These are phyloP conservation scores for Syritta pipiens DNA, from an alignment of 2,888 invertebrate genomes.

Conservation along the genomic window DNA sequence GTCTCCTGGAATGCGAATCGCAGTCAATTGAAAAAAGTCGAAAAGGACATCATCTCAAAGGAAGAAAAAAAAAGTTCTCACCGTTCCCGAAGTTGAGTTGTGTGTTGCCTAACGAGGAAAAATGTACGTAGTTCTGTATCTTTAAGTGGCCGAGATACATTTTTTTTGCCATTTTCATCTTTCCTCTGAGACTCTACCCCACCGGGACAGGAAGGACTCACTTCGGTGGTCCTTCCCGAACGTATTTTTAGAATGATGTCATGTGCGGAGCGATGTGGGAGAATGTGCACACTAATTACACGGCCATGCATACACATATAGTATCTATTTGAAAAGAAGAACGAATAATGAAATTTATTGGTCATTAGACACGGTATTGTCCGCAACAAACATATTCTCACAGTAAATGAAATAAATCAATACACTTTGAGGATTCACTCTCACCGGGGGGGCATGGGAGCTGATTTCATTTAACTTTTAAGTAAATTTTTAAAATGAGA, in stretches of 20 bases:
- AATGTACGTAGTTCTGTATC: conserved; percentile 58
- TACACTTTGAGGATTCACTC: conserved; percentile 17
- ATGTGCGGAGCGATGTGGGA: conserved; percentile 16
- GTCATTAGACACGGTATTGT: conserved; percentile 20
- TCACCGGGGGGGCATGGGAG: too few relatives aligned
- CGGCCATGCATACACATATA: not conserved
- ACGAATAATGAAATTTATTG: conserved; percentile 11
- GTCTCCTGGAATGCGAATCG: too few relatives aligned
- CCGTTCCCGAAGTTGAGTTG: conserved; percentile 39
- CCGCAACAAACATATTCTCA: not conserved
- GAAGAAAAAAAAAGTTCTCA: conserved; percentile 11
- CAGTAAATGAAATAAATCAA: conserved; percentile 31
- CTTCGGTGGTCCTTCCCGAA: not conserved
- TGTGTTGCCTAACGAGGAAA: conserved; percentile 43
- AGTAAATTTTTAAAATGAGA: not conserved
- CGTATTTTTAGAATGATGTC: conserved; percentile 45
- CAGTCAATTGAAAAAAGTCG: too few relatives aligned
- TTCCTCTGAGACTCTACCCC: not conserved
- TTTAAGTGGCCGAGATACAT: conserved; percentile 6
- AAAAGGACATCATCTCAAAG: too few relatives aligned
- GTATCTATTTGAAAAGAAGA: conserved; percentile 2
- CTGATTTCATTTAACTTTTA: conserved; percentile 1
- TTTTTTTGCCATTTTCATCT: not conserved
- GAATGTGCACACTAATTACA: conserved; percentile 26
- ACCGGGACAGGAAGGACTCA: too few relatives aligned